phyloP scores from a whole-genome alignment of 2,888 invertebrate genomes.

The Strigamia transsilvanica region DNA sequence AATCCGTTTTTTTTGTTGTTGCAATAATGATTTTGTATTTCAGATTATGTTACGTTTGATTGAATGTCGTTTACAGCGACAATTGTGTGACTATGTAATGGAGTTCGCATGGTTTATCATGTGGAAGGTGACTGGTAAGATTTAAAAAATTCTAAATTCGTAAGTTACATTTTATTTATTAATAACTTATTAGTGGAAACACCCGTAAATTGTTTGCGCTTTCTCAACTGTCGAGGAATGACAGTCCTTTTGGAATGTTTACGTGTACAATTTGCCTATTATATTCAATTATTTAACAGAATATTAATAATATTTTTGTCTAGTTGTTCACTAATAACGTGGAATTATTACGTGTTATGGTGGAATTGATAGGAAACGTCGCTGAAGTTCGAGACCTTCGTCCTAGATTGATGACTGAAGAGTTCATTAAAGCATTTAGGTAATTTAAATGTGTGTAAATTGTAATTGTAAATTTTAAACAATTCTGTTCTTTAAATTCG shows the following conservation, averaged over 20 bases:
- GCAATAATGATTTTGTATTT: slow-evolving; percentile 59
- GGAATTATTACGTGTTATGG: slow-evolving; percentile 94
- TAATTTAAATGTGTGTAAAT: slow-evolving; percentile 57
- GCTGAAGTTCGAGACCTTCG: slow-evolving; percentile 89
- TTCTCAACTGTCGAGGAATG: slow-evolving; percentile 81
- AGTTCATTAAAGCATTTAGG: slow-evolving; percentile 83
- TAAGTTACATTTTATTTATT: neutral
- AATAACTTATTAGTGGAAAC: slow-evolving; percentile 77
- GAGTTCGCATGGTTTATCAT: slow-evolving; percentile 99
- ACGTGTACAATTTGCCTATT: slow-evolving; percentile 69
- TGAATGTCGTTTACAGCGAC: no score
- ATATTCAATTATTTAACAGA: neutral
- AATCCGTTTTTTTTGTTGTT: neutral
- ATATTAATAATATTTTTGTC: neutral
- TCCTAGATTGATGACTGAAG: slow-evolving; percentile 81
- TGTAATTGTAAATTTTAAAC: no score
- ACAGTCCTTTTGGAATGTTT: slow-evolving; percentile 89
- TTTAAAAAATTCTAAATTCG: slow-evolving; percentile 65
- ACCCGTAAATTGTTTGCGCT: slow-evolving; percentile 89
- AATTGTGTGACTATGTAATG: slow-evolving; percentile 92
- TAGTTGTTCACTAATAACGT: slow-evolving; percentile 87
- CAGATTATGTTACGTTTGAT: slow-evolving; percentile 86
- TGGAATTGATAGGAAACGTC: slow-evolving; percentile 92
- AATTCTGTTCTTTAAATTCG: no score
- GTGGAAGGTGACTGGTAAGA: slow-evolving; percentile 81